Base-by-base conservation (phyloP, 1,140 invertebrate species). In the Spodoptera frugiperda region DNA sequence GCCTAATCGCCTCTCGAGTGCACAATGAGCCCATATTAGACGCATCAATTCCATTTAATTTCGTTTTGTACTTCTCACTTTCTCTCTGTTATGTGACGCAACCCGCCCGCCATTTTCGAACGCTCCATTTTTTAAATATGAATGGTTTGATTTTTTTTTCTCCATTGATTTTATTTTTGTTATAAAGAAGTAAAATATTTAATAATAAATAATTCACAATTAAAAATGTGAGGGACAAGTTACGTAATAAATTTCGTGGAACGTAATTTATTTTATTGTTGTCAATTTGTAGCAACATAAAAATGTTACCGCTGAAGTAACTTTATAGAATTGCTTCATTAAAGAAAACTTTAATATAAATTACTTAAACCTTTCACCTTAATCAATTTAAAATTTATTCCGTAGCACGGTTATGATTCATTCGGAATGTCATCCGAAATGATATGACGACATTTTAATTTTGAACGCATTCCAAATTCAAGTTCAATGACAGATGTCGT, bases 11-110 rank as follows among this genome's bases (percentile, higher is more conserved):
- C 55, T 48, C 54, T 73, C 44, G 17, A 30, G 6, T 14, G 25
- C 33, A 73, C 71, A 73, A 73, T 73, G 71, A 73, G 70, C 53
- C 71, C 71, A 73, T 73, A 73, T 73, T 61, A 73, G 71, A 48
- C 39, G 54, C 55, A 73, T 73, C 71, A 73, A 73, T 73, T 73
- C 71, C 3, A 73, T 55, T 73, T 73, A 73, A 73, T 59, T 73
- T 72, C 53, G 17, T 57, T 39, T 72, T 59, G 55, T n/a, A 73
- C 54, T 73, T 73, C 71, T 61, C 71, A 73, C 71, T 73, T 73
- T 73, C 71, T 49, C 71, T 59, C 71, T 61, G 54, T 73, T 25
- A 61, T 61, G 71, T 73, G 61, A 73, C 55, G 0, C 51, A 11
- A 39, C 6, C 33, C 54, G 54, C 6, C 33, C 54, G 54, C 55